Percentiles rank a stretch among this genome's conserved stretches.
phyloP scores from a whole-genome alignment of 2,888 invertebrate species.

The Hyposoter didymator region DNA sequence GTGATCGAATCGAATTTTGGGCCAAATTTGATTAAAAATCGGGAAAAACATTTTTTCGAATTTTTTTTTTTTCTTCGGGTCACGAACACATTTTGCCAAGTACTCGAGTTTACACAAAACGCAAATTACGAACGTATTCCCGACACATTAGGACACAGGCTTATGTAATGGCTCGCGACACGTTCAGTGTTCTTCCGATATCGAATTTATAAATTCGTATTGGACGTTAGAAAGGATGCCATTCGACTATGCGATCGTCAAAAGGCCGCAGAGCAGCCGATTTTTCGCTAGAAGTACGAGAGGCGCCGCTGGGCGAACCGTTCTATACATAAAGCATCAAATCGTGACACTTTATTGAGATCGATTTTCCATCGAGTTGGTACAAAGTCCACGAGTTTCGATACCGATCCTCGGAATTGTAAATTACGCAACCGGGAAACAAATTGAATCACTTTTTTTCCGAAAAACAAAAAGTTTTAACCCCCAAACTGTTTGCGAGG shows the following conservation, averaged over 20 bases:
- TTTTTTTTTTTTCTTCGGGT: not conserved
- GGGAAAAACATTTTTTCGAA: no score
- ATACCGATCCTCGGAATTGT: constrained; percentile 1
- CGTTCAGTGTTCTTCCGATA: constrained; percentile 2
- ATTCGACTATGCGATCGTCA: not conserved
- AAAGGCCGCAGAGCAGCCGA: not conserved
- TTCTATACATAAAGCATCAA: constrained; percentile 18
- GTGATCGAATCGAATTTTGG: not conserved
- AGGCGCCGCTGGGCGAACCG: constrained; percentile 9
- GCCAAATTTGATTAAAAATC: not conserved
- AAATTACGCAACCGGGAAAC: constrained; percentile 1
- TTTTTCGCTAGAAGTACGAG: constrained; percentile 16
- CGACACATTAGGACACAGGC: constrained; percentile 37
- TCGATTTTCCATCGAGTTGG: constrained; percentile 7
- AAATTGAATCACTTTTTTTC: not conserved
- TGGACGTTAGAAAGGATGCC: not conserved
- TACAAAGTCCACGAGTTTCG: not conserved
- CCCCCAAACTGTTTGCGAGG: not conserved
- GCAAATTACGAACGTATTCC: constrained; percentile 27
- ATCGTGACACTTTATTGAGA: constrained; percentile 5
- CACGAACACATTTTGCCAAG: not conserved
- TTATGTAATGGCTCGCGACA: constrained; percentile 53
- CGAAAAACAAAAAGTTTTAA: not conserved
- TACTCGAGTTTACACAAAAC: not conserved
- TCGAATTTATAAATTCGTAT: constrained; percentile 6